Evolutionary conservation across 1,140 invertebrate genomes (phyloP).

Genomic region (Reticulitermes speratus): DNA sequence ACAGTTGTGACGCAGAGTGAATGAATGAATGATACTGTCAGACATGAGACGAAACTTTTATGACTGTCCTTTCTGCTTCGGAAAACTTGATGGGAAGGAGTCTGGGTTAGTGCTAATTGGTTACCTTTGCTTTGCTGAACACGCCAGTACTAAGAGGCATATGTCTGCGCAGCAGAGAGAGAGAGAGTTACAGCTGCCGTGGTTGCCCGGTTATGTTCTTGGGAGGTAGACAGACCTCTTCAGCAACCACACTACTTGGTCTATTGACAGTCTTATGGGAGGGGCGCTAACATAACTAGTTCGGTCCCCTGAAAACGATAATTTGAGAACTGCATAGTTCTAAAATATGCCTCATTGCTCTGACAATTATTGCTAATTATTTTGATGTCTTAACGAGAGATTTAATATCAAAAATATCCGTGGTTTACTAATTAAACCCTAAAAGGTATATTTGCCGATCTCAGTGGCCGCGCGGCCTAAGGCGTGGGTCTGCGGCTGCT

Average conservation of each 20-base stretch:
- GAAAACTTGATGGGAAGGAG: neutral
- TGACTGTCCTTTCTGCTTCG: neutral
- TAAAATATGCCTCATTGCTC: too few species aligned
- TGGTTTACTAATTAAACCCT: too few species aligned
- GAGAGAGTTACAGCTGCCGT: neutral
- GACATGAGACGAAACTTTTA: too few species aligned
- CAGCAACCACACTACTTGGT: neutral
- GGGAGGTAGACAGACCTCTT: neutral
- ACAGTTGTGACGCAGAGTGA: too few species aligned
- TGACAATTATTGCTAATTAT: too few species aligned
- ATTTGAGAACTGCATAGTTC: neutral
- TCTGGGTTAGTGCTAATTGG: neutral
- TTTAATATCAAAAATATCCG: too few species aligned
- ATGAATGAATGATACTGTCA: too few species aligned
- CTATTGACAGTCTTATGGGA: neutral
- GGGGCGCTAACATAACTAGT: neutral
- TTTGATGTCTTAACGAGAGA: too few species aligned
- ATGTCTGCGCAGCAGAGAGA: neutral
- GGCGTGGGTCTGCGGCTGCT: too few species aligned
- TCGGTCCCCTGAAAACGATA: neutral
- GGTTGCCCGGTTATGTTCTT: too few species aligned
- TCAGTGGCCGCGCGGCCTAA: too few species aligned
- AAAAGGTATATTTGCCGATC: too few species aligned
- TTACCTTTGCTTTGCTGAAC: neutral
- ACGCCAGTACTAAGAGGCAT: neutral